Evolutionary conservation across 2,797 vertebrate genomes (phyloP).

Genomic region (Spatula clypeata): DNA sequence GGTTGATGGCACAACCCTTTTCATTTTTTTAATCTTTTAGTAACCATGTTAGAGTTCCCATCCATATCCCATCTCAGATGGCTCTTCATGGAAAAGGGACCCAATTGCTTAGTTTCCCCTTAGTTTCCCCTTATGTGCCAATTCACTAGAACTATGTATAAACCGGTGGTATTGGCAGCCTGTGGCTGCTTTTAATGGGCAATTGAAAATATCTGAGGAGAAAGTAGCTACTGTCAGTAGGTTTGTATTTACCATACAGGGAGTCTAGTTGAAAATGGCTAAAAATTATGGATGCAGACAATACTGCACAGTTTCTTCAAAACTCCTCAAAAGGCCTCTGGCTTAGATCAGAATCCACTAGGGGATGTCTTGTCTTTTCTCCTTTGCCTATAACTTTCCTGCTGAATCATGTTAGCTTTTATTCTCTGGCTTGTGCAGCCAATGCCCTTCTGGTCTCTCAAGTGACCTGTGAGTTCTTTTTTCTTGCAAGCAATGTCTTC

Average conservation of each 20-base stretch:
- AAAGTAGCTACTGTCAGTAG: neutral
- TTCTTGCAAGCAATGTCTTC: neutral
- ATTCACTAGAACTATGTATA: neutral
- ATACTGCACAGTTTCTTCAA: neutral
- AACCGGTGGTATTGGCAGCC: neutral
- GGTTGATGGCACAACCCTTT: neutral
- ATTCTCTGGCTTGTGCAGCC: neutral
- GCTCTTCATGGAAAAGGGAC: neutral
- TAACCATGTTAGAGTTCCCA: neutral
- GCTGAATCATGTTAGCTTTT: neutral
- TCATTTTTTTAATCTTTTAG: neutral
- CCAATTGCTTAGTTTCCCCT: neutral
- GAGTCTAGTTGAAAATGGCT: neutral
- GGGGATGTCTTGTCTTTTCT: neutral
- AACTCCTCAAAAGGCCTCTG: neutral
- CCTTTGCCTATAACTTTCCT: neutral
- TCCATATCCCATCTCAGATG: accelerated
- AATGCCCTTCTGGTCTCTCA: neutral
- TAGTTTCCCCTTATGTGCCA: neutral
- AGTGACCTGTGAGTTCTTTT: neutral
- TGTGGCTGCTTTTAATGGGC: neutral
- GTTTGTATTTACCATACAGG: neutral
- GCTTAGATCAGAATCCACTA: neutral
- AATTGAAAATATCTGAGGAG: neutral
- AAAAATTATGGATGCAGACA: neutral